A percentile compares a stretch with the other conserved stretches of the same genome.
phyloP scores from a whole-genome alignment of 2,113 vertebrate genomes.

The Nothoprocta pentlandii region DNA sequence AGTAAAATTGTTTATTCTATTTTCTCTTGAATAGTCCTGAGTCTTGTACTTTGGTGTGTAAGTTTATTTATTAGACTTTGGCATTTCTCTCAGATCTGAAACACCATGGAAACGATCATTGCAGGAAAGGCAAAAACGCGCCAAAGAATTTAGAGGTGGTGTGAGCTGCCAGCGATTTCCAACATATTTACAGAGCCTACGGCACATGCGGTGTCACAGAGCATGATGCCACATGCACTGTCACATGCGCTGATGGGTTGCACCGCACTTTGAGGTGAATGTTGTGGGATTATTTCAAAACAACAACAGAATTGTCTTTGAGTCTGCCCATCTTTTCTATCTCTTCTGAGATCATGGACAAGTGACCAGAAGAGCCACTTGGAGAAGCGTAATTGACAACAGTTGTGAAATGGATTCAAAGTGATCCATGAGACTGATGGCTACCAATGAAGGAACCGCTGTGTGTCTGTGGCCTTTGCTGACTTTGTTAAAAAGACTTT shows the following conservation, averaged over 20 bases:
- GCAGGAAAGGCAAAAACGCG: neutral
- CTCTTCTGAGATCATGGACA: neutral
- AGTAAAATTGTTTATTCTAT: rapidly evolving
- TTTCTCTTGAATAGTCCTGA: neutral
- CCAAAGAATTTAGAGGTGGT: neutral
- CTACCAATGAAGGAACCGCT: rapidly evolving
- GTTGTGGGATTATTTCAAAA: neutral
- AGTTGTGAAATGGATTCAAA: neutral
- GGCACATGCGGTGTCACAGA: rapidly evolving
- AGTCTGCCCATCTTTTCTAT: neutral
- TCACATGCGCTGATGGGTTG: neutral
- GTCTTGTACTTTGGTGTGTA: neutral
- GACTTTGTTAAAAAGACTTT: rapidly evolving
- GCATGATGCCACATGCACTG: neutral
- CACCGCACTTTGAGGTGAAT: neutral
- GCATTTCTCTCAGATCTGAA: neutral
- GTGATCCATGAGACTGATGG: neutral
- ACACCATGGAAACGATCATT: neutral
- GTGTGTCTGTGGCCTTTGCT: neutral
- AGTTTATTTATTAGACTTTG: neutral
- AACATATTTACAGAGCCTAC: neutral
- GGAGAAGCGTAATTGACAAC: neutral
- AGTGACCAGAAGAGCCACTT: neutral
- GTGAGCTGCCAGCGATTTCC: neutral
- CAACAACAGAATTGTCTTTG: neutral